Evolutionary conservation across 2,888 invertebrate genomes (phyloP).

Genomic region (Panopea generosa): DNA sequence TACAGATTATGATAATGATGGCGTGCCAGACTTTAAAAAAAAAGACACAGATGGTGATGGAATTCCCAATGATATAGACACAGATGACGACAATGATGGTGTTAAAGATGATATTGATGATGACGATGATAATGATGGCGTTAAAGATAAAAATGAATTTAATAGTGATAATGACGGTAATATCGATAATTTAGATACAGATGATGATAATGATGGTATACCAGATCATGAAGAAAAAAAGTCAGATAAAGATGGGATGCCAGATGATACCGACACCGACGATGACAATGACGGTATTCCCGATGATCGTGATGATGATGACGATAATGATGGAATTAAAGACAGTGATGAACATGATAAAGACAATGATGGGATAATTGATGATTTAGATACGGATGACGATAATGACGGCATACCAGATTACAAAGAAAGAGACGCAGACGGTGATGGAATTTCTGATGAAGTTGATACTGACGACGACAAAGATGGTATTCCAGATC

Average conservation of each 20-base stretch:
- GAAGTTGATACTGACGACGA: slow-evolving; percentile 65
- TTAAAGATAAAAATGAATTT: slow-evolving; percentile 69
- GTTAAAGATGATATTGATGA: slow-evolving; percentile 71
- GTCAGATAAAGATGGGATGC: slow-evolving; percentile 72
- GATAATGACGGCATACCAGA: slow-evolving; percentile 77
- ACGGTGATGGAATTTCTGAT: slow-evolving; percentile 75
- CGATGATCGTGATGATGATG: slow-evolving; percentile 75
- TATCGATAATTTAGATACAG: slow-evolving; percentile 69
- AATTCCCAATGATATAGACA: slow-evolving; percentile 75
- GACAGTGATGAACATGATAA: slow-evolving; percentile 71
- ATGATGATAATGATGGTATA: slow-evolving; percentile 73
- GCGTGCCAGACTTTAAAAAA: too few species aligned
- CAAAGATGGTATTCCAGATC: slow-evolving; percentile 79
- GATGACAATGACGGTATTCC: slow-evolving; percentile 77
- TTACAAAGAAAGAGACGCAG: slow-evolving; percentile 54
- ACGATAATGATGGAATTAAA: slow-evolving; percentile 78
- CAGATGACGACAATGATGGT: slow-evolving; percentile 72
- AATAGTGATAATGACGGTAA: slow-evolving; percentile 79
- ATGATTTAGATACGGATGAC: slow-evolving; percentile 71
- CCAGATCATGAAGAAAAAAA: slow-evolving; percentile 68
- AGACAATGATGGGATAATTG: slow-evolving; percentile 80
- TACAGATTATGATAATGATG: too few species aligned
- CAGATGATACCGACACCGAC: slow-evolving; percentile 65
- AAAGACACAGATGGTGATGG: slow-evolving; percentile 61
- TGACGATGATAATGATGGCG: slow-evolving; percentile 78